Percentiles rank a stretch among this genome's conserved stretches.
phyloP scores from a whole-genome alignment of 2,888 invertebrate genomes.

The Digitonthophagus gazella region DNA sequence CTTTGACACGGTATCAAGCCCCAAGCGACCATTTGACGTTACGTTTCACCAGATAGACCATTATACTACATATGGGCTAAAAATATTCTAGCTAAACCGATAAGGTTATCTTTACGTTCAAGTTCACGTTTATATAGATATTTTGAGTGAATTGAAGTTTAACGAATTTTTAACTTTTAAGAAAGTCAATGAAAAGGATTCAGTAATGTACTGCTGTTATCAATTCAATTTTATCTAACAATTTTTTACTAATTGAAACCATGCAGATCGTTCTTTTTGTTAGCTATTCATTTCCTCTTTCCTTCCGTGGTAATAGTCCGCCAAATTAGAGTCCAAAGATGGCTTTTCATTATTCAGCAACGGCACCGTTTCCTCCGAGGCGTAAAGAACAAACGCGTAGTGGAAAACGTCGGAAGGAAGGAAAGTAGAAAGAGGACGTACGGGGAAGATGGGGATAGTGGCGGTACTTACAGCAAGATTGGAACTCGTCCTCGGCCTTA shows the following conservation, averaged over 20 bases:
- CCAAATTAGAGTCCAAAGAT: neutral
- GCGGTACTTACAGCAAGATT: constrained; percentile 80
- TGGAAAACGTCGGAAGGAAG: neutral
- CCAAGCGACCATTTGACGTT: neutral
- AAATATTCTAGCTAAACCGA: neutral
- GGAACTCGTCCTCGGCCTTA: constrained; percentile 87
- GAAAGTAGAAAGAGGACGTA: neutral
- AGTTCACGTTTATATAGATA: neutral
- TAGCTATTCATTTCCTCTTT: neutral
- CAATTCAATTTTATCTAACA: too few species aligned
- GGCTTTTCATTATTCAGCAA: neutral
- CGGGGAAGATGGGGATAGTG: neutral
- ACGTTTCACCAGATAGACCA: neutral
- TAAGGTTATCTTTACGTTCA: neutral
- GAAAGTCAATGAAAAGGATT: too few species aligned
- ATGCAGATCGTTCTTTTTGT: neutral
- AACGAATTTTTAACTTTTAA: too few species aligned
- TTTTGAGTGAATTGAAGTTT: neutral
- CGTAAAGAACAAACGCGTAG: neutral
- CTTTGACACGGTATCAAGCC: constrained; percentile 4
- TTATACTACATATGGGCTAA: neutral
- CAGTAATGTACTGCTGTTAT: too few species aligned
- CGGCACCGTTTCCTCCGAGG: neutral
- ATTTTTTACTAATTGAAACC: neutral
- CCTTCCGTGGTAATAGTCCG: neutral